These are phyloP conservation scores for Euplexia lucipara DNA, from an alignment of 2,888 invertebrate species.

Conservation along the genomic window DNA sequence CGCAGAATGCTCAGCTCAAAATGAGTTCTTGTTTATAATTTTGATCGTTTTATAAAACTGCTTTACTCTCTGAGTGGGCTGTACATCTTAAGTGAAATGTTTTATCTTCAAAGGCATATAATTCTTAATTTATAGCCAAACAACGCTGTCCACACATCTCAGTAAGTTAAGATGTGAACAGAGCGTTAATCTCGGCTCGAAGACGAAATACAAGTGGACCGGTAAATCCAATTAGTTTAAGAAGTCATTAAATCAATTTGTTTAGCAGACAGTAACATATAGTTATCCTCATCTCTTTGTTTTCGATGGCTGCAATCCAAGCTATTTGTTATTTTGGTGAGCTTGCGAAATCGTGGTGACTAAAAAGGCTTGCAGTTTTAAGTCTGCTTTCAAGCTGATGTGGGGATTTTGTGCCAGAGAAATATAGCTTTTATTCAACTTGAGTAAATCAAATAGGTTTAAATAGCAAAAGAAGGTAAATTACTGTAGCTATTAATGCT, in stretches of 20 bases:
- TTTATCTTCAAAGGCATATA: conserved; percentile 80
- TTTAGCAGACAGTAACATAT: conserved; percentile 86
- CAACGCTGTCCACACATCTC: conserved; percentile 70
- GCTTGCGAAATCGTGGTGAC: conserved; percentile 71
- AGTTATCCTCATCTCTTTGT: conserved; percentile 82
- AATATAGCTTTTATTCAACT: conserved; percentile 37
- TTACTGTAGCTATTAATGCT: too few relatives aligned
- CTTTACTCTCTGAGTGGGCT: conserved; percentile 65
- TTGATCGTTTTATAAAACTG: conserved; percentile 65
- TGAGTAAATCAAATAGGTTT: conserved; percentile 24
- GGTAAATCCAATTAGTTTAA: conserved; percentile 88
- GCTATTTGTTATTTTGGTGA: conserved; percentile 85
- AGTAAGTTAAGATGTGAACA: conserved; percentile 73
- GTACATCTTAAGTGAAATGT: conserved; percentile 71
- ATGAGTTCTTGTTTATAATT: conserved; percentile 53
- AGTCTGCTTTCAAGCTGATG: conserved; percentile 61
- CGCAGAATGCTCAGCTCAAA: conserved; percentile 25
- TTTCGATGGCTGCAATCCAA: conserved; percentile 87
- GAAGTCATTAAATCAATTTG: conserved; percentile 89
- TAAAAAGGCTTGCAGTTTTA: conserved; percentile 72
- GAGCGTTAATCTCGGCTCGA: conserved; percentile 77
- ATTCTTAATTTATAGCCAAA: conserved; percentile 81
- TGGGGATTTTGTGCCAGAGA: conserved; percentile 44
- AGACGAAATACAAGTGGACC: conserved; percentile 82
- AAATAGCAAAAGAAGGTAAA: background rate